These are phyloP conservation scores for Seriola rivoliana DNA, from an alignment of 2,113 vertebrate genomes.

Conservation along the genomic window DNA sequence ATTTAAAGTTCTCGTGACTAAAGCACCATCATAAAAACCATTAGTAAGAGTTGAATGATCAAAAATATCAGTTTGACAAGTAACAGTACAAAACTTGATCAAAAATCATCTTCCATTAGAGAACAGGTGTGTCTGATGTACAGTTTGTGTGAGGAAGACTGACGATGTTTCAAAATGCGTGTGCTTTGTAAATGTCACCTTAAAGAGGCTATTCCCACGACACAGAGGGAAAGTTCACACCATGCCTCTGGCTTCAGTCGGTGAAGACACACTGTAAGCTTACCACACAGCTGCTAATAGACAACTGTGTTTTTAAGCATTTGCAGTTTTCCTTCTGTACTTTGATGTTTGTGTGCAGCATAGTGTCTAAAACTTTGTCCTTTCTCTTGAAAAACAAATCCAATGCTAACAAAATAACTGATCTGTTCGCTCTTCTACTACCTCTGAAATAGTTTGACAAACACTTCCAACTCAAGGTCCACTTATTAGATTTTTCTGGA, in stretches of 20 bases:
- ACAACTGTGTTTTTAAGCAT: not conserved
- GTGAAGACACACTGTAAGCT: conserved; percentile 13
- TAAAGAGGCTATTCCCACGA: conserved; percentile 54
- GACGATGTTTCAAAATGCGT: conserved; percentile 37
- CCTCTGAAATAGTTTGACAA: not conserved
- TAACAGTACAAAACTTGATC: not conserved
- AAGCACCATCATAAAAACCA: not conserved
- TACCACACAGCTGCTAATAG: conserved; percentile 31
- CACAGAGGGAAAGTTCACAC: conserved; percentile 64
- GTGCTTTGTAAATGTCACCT: conserved; percentile 69
- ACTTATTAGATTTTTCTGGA: not conserved
- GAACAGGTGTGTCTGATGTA: not conserved
- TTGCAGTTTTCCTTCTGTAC: not conserved
- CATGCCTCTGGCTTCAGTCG: conserved; percentile 54
- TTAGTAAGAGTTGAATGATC: rapidly evolving
- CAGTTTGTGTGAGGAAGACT: conserved; percentile 20
- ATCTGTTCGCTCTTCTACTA: not conserved
- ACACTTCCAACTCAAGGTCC: not conserved
- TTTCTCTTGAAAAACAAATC: not conserved
- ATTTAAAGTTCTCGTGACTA: conserved; percentile 20
- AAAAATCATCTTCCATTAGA: not conserved
- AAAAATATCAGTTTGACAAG: not conserved
- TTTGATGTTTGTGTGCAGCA: not conserved
- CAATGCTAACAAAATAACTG: not conserved
- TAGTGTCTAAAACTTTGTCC: not conserved